Conservation (phyloP, 2,888 invertebrate genomes). For the Pyrgus malvae region DNA sequence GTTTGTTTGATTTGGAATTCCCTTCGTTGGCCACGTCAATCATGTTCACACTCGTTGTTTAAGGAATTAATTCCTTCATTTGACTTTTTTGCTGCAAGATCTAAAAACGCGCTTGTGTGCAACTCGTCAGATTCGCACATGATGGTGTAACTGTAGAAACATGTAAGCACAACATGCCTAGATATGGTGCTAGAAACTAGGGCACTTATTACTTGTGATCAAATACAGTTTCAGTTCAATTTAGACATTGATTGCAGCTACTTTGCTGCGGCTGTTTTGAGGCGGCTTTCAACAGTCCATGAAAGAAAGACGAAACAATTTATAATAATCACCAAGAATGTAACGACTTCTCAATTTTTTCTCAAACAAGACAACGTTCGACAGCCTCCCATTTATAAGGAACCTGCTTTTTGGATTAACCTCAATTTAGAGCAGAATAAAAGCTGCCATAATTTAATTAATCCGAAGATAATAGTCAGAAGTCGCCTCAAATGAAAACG, state of each 20-base stretch:
- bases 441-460: constrained; percentile 36
- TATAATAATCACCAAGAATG: neutral
- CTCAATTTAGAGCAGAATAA: constrained; percentile 19
- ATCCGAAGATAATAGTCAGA: constrained; percentile 38
- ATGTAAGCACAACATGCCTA: neutral
- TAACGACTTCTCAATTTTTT: too few relatives aligned
- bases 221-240: neutral
- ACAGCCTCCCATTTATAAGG: neutral
- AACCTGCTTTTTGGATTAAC: constrained; percentile 18
- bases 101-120: neutral
- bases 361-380: neutral
- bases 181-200: neutral
- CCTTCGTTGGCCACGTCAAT: constrained; percentile 51
- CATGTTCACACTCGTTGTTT: constrained; percentile 41
- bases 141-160: neutral
- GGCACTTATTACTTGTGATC: neutral
- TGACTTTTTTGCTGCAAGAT: constrained; percentile 14
- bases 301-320: neutral
- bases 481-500: constrained; percentile 37
- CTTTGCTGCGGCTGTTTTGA: too few relatives aligned
- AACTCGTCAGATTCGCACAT: neutral
- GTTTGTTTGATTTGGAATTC: constrained; percentile 71
- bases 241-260: neutral
- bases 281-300: too few relatives aligned
- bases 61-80: constrained; percentile 25